Evolutionary conservation across 2,888 invertebrate genomes (phyloP).

Genomic region (Phengaris alcon): DNA sequence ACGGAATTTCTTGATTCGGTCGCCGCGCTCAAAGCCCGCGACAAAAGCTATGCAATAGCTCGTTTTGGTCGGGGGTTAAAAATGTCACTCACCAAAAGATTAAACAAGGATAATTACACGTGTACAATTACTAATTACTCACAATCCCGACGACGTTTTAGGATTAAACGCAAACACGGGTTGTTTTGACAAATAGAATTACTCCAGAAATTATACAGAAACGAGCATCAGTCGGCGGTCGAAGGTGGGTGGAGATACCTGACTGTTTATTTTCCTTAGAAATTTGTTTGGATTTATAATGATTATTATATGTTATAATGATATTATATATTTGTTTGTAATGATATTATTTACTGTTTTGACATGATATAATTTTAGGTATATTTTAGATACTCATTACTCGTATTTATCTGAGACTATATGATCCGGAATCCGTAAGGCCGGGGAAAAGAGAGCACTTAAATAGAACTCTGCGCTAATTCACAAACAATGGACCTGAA

Average conservation of each 20-base stretch:
- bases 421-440: too few species aligned
- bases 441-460: too few species aligned
- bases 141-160: not conserved
- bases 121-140: not conserved
- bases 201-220: not conserved
- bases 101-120: not conserved
- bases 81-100: not conserved
- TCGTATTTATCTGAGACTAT: too few species aligned
- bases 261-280: not conserved
- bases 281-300: not conserved
- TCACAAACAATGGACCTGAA: too few species aligned
- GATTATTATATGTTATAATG: not conserved
- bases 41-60: too few species aligned
- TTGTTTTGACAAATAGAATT: conserved; percentile 3
- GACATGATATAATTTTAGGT: too few species aligned
- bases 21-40: too few species aligned
- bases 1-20: too few species aligned
- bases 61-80: too few species aligned
- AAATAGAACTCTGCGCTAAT: too few species aligned
- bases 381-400: too few species aligned
- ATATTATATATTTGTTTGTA: too few species aligned
- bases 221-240: not conserved
- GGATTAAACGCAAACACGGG: conserved; percentile 12
- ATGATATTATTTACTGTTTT: not conserved
- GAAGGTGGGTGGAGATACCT: not conserved